Conservation (phyloP, 2,797 vertebrate species). For the Pitangus sulphuratus region DNA sequence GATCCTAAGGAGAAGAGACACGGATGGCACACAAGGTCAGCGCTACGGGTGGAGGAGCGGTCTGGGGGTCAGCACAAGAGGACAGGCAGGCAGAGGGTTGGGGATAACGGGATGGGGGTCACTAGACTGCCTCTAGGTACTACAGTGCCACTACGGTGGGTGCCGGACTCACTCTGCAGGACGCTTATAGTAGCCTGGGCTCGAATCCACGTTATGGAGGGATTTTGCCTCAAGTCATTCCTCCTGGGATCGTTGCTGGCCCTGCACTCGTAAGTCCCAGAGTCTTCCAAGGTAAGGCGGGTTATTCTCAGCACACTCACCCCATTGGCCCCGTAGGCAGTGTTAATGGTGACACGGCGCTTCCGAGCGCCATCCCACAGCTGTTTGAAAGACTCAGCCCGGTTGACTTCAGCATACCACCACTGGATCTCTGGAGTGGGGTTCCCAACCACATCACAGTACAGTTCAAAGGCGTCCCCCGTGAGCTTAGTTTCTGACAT, state of each 20-base stretch:
- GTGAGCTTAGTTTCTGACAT: conserved; percentile 99
- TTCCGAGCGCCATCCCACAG: conserved; percentile 97
- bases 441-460: conserved; percentile 98
- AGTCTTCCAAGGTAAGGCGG: conserved; percentile 95
- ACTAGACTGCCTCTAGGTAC: conserved; percentile 85
- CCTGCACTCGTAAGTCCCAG: conserved; percentile 98
- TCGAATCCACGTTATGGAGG: conserved; percentile 98
- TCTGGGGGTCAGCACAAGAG: conserved; percentile 35
- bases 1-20: conserved; percentile 71
- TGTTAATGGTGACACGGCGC: conserved; percentile 95
- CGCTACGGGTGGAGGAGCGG: conserved; percentile 61
- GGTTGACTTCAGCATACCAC: conserved; percentile 99
- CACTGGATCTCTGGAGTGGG: conserved; percentile 99
- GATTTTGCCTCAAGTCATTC: conserved; percentile 97
- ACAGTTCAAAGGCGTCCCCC: conserved; percentile 99
- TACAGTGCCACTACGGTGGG: conserved; percentile 86
- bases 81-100: conserved; percentile 51
- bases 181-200: conserved; percentile 98
- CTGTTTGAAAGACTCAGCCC: conserved; percentile 98
- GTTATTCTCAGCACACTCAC: conserved; percentile 96
- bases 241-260: conserved; percentile 98
- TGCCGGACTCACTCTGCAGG: conserved; percentile 97
- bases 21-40: conserved; percentile 50
- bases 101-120: conserved; percentile 53
- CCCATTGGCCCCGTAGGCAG: conserved; percentile 92